Conservation (phyloP, 2,797 vertebrate genomes). For the Thamnophis elegans region DNA sequence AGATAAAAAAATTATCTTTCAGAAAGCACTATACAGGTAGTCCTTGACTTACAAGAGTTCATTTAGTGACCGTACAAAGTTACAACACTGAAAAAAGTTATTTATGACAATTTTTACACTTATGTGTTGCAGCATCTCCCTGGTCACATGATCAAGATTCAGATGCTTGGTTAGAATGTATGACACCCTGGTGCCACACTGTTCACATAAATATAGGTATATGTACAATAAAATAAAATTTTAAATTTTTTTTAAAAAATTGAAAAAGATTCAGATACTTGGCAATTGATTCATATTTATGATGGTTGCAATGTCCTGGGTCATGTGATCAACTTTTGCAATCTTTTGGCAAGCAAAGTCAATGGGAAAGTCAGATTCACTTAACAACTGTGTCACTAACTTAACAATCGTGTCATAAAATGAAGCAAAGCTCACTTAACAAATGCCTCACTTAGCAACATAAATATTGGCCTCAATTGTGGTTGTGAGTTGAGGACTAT, state of each 20-base stretch:
- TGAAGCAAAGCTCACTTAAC: no score
- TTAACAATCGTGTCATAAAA: neutral
- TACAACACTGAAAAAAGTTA: neutral
- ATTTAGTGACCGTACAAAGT: neutral
- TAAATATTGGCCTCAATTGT: neutral
- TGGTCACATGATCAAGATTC: neutral
- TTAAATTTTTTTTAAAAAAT: no score
- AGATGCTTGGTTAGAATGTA: neutral
- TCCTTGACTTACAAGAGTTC: neutral
- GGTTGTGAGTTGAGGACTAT: neutral
- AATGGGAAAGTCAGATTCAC: neutral
- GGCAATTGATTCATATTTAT: neutral
- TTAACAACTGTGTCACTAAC: no score
- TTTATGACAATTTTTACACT: neutral
- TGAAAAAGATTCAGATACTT: neutral
- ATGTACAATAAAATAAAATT: no score
- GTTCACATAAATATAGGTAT: no score
- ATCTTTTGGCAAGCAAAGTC: neutral
- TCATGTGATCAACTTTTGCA: neutral
- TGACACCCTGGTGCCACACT: no score
- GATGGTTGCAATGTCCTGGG: neutral
- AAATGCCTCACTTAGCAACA: neutral
- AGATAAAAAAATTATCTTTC: neutral
- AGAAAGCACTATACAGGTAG: neutral
- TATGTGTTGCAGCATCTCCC: neutral